Percentiles rank a stretch among this genome's conserved stretches.
These are phyloP conservation scores for Apocheima hispidaria DNA, from an alignment of 2,888 invertebrate species.

Conservation along the genomic window DNA sequence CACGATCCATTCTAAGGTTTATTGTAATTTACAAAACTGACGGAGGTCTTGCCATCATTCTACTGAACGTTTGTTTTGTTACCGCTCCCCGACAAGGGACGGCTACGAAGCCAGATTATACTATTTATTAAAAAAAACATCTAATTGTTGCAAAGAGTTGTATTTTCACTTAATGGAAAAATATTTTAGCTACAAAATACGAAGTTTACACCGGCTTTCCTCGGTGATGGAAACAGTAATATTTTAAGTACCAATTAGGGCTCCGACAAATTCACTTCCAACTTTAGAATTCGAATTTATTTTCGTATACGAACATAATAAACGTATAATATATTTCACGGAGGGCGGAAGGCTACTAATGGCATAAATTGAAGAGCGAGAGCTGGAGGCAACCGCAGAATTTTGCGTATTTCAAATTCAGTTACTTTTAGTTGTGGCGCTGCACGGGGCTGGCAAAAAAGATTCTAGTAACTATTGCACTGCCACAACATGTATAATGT, in stretches of 20 bases:
- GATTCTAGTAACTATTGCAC: conserved; percentile 66
- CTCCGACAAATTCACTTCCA: conserved; percentile 59
- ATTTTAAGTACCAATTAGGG: conserved; percentile 51
- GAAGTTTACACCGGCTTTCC: conserved; percentile 39
- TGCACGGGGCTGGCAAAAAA: conserved; percentile 53
- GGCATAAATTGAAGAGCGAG: conserved; percentile 79
- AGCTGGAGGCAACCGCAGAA: conserved; percentile 73
- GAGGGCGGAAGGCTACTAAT: conserved; percentile 74
- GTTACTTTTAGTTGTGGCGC: conserved; percentile 62
- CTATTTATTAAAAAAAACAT: conserved; percentile 43
- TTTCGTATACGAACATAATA: conserved; percentile 51
- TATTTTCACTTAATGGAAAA: conserved; percentile 25
- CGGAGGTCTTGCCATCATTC: conserved; percentile 76
- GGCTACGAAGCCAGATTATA: conserved; percentile 53
- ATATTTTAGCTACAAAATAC: conserved; percentile 37
- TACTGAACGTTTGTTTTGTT: conserved; percentile 71
- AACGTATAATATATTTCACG: conserved; percentile 65
- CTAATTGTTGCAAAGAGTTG: conserved; percentile 32
- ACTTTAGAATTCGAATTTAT: conserved; percentile 61
- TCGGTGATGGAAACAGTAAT: conserved; percentile 39
- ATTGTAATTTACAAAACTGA: conserved; percentile 84
- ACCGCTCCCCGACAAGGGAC: conserved; percentile 54
- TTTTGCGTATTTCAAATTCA: conserved; percentile 82
- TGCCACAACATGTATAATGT: conserved; percentile 54
- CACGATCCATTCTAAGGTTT: conserved; percentile 80